phyloP scores from a whole-genome alignment of 2,888 invertebrate genomes.

The Eumerus sabulonum region DNA sequence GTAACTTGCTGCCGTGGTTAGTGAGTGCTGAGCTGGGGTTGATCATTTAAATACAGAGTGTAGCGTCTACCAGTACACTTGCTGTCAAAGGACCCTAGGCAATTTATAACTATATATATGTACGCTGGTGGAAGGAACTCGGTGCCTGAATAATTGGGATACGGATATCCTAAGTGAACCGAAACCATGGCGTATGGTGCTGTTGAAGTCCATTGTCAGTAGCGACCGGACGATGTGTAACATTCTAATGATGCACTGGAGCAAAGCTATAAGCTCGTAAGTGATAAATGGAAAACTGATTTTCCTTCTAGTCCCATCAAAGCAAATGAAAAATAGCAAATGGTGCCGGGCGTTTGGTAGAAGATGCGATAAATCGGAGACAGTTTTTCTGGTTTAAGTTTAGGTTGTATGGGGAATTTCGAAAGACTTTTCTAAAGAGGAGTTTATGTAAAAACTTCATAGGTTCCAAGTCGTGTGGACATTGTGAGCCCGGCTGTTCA shows the following conservation, averaged over 20 bases:
- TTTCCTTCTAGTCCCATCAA: conserved; percentile 11
- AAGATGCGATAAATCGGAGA: too few species aligned
- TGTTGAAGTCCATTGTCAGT: conserved; percentile 37
- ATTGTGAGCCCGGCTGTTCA: too few species aligned
- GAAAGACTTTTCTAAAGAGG: too few species aligned
- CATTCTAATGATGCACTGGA: conserved; percentile 44
- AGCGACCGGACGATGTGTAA: conserved; percentile 9
- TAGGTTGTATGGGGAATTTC: too few species aligned
- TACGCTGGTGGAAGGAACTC: conserved; percentile 39
- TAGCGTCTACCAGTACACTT: conserved; percentile 41
- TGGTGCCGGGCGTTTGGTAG: too few species aligned
- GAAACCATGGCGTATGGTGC: conserved; percentile 39
- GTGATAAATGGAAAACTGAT: conserved; percentile 61
- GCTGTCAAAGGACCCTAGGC: conserved; percentile 42
- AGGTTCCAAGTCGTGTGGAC: too few species aligned
- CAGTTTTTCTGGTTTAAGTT: too few species aligned
- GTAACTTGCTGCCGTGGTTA: too few species aligned
- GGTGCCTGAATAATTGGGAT: conserved; percentile 57
- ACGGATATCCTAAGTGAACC: conserved; percentile 52
- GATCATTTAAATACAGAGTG: conserved; percentile 61
- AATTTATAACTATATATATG: conserved; percentile 59
- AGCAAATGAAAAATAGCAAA: too few species aligned
- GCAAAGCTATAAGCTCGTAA: conserved; percentile 30
- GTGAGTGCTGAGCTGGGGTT: conserved; percentile 21
- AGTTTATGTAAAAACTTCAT: too few species aligned